Evolutionary conservation across 2,113 vertebrate genomes (phyloP).

Genomic region (Protobothrops flavoviridis): DNA sequence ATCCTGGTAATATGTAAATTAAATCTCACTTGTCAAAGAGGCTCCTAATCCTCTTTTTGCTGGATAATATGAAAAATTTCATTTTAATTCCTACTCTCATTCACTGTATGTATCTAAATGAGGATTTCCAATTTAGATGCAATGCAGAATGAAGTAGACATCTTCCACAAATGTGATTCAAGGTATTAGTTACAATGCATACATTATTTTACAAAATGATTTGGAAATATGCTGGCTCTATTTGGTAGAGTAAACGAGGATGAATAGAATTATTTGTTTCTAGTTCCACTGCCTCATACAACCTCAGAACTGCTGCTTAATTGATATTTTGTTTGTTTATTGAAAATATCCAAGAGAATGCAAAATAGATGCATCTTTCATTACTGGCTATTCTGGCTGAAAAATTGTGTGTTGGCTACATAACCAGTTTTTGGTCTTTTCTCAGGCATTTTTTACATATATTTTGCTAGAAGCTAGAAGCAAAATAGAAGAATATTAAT

Average conservation of each 20-base stretch:
- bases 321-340: not conserved
- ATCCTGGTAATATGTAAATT: slow-evolving; percentile 17
- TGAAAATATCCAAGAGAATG: not conserved
- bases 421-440: not conserved
- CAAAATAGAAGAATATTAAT: not conserved
- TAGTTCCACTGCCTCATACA: not conserved
- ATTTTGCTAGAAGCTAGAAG: not conserved
- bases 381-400: not conserved
- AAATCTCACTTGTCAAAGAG: not conserved
- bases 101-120: not conserved
- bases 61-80: slow-evolving; percentile 17
- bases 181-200: not conserved
- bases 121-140: slow-evolving; percentile 27
- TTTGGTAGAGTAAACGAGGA: not conserved
- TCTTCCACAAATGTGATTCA: not conserved
- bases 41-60: not conserved
- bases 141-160: not conserved
- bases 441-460: not conserved
- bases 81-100: slow-evolving; percentile 6
- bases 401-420: not conserved
- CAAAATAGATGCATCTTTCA: not conserved
- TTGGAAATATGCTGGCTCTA: not conserved
- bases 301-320: not conserved
- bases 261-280: not conserved
- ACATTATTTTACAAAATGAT: not conserved